These are phyloP conservation scores for Gymnothorax reevesii DNA, from an alignment of 2,797 vertebrate species.

Conservation along the genomic window DNA sequence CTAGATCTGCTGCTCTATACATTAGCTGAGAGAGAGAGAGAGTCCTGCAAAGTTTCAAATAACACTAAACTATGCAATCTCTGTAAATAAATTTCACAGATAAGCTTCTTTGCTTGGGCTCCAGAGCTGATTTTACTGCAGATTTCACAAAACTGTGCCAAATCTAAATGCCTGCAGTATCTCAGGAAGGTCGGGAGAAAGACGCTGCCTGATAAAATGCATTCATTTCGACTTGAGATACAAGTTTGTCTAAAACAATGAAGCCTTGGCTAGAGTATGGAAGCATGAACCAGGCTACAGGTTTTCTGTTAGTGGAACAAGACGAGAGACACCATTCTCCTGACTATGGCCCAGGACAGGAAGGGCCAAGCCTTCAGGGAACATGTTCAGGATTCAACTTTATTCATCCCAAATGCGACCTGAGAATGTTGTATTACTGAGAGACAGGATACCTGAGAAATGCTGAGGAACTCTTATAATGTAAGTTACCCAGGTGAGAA, in stretches of 20 bases:
- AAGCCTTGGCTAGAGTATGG: not conserved
- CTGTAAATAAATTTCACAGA: not conserved
- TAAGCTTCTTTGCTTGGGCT: not conserved
- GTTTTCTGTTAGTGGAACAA: not conserved
- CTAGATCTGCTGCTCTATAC: not conserved
- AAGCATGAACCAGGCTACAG: not conserved
- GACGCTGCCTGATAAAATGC: not conserved
- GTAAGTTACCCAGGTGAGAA: not conserved
- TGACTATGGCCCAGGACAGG: not conserved
- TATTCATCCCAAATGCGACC: not conserved
- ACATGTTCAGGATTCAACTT: not conserved
- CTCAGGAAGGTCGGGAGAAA: not conserved
- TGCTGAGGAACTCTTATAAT: not conserved
- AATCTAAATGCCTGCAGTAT: not conserved
- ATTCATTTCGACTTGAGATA: not conserved
- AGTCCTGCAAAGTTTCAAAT: not conserved
- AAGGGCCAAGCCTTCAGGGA: not conserved
- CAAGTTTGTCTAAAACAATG: not conserved
- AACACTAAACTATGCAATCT: not conserved
- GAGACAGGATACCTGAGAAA: not conserved
- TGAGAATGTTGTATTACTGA: not conserved
- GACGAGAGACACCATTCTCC: not conserved
- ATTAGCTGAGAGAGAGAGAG: not conserved
- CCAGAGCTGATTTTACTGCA: not conserved
- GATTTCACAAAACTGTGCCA: not conserved